Evolutionary conservation across 2,888 invertebrate species (phyloP).

Genomic region (Drosophila peninsularis): DNA sequence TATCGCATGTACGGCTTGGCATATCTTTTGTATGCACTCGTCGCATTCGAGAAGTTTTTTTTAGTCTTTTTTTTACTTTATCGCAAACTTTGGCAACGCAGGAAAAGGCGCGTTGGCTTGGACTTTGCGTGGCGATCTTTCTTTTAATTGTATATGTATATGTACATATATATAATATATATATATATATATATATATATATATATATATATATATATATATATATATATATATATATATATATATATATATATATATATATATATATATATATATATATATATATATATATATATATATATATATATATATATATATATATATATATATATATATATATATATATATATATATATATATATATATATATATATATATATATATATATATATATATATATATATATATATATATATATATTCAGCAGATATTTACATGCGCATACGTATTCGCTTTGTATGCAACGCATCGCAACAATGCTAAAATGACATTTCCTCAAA

Average conservation of each 20-base stretch:
- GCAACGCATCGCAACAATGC: constrained; percentile 64
- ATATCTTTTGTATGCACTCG: constrained; percentile 73
- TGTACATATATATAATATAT: background rate
- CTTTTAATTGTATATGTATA: constrained; percentile 23
- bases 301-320: constrained; percentile 1
- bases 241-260: constrained; percentile 4
- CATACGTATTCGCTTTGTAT: constrained; percentile 47
- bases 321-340: constrained; percentile 2
- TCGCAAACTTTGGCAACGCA: constrained; percentile 73
- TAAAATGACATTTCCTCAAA: constrained; percentile 69
- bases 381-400: constrained; percentile 17
- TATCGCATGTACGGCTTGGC: constrained; percentile 42
- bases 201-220: constrained; percentile 5
- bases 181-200: constrained; percentile 6
- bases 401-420: constrained; percentile 3
- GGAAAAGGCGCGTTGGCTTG: constrained; percentile 70
- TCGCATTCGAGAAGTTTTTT: constrained; percentile 61
- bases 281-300: constrained; percentile 4
- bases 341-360: constrained; percentile 3
- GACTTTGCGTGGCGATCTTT: constrained; percentile 56
- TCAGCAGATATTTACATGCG: constrained; percentile 4
- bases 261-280: constrained; percentile 4
- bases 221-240: constrained; percentile 3
- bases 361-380: constrained; percentile 10
- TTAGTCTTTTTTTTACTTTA: constrained; percentile 44